A percentile compares a stretch with the other conserved stretches of the same genome.
These are phyloP conservation scores for Drosophila infuscata DNA, from an alignment of 2,888 invertebrate species.

Conservation along the genomic window DNA sequence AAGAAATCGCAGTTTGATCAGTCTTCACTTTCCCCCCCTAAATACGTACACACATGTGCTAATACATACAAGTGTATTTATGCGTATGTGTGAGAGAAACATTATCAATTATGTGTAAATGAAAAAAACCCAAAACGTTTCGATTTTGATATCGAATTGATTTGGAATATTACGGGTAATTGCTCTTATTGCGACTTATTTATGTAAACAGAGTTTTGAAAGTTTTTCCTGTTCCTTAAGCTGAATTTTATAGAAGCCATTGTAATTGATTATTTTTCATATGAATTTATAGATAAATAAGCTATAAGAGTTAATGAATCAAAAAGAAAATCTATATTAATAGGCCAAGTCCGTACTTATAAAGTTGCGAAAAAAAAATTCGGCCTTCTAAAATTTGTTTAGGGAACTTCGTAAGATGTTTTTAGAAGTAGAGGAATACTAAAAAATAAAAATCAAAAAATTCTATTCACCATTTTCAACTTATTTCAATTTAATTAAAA, in stretches of 20 bases:
- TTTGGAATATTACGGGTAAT: slow-evolving; percentile 34
- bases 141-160: slow-evolving; percentile 34
- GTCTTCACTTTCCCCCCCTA: neutral
- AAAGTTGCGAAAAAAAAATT: no score
- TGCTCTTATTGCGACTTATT: slow-evolving; percentile 9
- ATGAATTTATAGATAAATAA: neutral
- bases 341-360: neutral
- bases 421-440: neutral
- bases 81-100: neutral
- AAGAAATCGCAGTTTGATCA: slow-evolving; percentile 10
- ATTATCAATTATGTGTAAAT: slow-evolving; percentile 45
- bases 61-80: neutral
- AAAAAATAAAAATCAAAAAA: neutral
- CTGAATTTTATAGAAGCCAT: neutral
- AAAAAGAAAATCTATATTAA: neutral
- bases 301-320: neutral
- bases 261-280: neutral
- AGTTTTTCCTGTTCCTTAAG: neutral
- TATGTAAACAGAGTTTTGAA: neutral
- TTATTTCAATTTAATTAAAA: neutral
- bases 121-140: slow-evolving; percentile 29
- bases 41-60: neutral
- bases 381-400: no score
- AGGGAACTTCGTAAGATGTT: neutral
- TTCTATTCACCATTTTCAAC: neutral